Evolutionary conservation across 2,888 invertebrate genomes (phyloP).

Genomic region (Acanthosepion lycidas): DNA sequence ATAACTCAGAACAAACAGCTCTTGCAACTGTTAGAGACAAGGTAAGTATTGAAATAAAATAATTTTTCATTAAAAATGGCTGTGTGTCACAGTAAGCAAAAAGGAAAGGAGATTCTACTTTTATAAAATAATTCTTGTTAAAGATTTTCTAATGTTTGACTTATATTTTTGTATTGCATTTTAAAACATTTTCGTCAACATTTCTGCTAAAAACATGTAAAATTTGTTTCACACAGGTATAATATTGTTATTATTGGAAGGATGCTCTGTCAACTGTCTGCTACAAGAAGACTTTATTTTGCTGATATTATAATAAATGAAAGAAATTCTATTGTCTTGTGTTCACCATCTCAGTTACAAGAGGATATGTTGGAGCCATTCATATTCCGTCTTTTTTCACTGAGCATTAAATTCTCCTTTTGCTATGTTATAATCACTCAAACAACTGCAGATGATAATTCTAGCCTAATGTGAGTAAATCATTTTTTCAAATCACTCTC

Average conservation of each 20-base stretch:
- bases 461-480: not conserved
- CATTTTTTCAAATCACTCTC: not conserved
- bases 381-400: not conserved
- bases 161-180: not conserved
- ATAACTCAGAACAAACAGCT: slow-evolving; percentile 3
- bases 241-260: slow-evolving; percentile 39
- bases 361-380: not conserved
- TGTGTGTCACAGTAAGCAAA: not conserved
- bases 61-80: too few relatives aligned
- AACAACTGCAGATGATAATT: not conserved
- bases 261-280: not conserved
- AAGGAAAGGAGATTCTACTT: too few relatives aligned
- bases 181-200: too few relatives aligned
- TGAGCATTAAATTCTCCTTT: slow-evolving; percentile 1
- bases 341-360: not conserved
- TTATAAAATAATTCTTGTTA: not conserved
- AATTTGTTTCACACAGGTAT: slow-evolving; percentile 15
- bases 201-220: too few relatives aligned
- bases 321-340: slow-evolving; percentile 15
- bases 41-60: slow-evolving; percentile 10
- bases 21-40: slow-evolving; percentile 40
- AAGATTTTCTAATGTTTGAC: not conserved
- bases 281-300: slow-evolving; percentile 34
- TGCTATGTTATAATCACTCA: slow-evolving; percentile 36
- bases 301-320: slow-evolving; percentile 36